phyloP scores from a whole-genome alignment of 2,113 vertebrate species.

The Pollimyrus isidori region DNA sequence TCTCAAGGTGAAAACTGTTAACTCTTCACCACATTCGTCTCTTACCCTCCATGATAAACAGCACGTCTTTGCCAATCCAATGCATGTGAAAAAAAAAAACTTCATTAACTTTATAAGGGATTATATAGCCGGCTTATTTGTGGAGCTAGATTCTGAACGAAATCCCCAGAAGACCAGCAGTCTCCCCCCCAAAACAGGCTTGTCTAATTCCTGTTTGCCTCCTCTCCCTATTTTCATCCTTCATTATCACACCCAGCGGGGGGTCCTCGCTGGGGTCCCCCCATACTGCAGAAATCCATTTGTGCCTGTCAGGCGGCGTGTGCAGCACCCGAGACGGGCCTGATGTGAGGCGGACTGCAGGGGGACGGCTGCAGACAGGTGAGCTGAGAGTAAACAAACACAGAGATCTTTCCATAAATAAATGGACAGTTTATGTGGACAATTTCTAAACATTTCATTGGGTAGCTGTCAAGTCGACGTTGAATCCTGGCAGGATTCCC shows the following conservation, averaged over 20 bases:
- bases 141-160: not conserved
- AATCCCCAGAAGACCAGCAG: not conserved
- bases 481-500: not conserved
- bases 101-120: constrained; percentile 9
- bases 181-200: not conserved
- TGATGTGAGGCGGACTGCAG: not conserved
- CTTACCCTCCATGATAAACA: not conserved
- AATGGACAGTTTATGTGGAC: not conserved
- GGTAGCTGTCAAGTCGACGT: not conserved
- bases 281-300: constrained; percentile 3
- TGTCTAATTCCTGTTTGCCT: constrained; percentile 1
- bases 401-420: not conserved
- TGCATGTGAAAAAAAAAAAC: not conserved
- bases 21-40: not conserved
- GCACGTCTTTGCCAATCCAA: not conserved
- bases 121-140: not conserved
- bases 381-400: not conserved
- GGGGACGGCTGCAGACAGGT: not conserved
- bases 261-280: not conserved
- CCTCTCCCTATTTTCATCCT: constrained; percentile 4
- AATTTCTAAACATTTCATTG: not conserved
- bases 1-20: not conserved
- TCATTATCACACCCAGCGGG: not conserved
- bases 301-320: not conserved
- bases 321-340: not conserved